These are phyloP conservation scores for Diaperis boleti DNA, from an alignment of 2,888 invertebrate genomes.

Conservation along the genomic window DNA sequence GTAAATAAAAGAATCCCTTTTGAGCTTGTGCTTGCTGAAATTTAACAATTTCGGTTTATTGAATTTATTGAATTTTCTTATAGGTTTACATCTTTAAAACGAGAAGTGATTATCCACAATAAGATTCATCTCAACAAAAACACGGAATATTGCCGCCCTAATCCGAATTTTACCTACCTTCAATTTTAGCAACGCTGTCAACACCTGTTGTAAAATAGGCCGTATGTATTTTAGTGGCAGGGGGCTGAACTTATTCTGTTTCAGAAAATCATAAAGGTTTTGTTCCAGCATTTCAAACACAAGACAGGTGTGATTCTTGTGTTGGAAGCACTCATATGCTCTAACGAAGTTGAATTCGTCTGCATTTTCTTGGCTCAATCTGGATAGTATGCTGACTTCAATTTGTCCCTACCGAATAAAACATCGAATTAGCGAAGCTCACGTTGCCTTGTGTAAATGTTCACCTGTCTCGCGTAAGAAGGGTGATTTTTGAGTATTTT, in stretches of 20 bases:
- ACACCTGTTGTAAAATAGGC: conserved; percentile 98
- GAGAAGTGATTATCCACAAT: too few species aligned
- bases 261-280: conserved; percentile 99
- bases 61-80: too few species aligned
- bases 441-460: conserved; percentile 16
- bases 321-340: conserved; percentile 99
- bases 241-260: conserved; percentile 99
- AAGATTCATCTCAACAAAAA: neutral
- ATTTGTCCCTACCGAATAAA: conserved; percentile 84
- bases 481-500: conserved; percentile 99
- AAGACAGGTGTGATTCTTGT: conserved; percentile 99
- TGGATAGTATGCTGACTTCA: conserved; percentile 95
- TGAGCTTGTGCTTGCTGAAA: too few species aligned
- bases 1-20: too few species aligned
- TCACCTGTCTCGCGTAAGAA: conserved; percentile 94
- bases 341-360: conserved; percentile 99
- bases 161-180: conserved; percentile 72
- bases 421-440: neutral
- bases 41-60: too few species aligned
- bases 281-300: conserved; percentile 99
- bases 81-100: too few species aligned
- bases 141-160: neutral
- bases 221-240: conserved; percentile 98
- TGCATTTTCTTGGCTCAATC: conserved; percentile 96
- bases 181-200: conserved; percentile 86